A percentile compares a stretch with the other conserved stretches of the same genome.
These are phyloP conservation scores for Telenomus remus DNA, from an alignment of 1,140 invertebrate genomes.

Conservation along the genomic window DNA sequence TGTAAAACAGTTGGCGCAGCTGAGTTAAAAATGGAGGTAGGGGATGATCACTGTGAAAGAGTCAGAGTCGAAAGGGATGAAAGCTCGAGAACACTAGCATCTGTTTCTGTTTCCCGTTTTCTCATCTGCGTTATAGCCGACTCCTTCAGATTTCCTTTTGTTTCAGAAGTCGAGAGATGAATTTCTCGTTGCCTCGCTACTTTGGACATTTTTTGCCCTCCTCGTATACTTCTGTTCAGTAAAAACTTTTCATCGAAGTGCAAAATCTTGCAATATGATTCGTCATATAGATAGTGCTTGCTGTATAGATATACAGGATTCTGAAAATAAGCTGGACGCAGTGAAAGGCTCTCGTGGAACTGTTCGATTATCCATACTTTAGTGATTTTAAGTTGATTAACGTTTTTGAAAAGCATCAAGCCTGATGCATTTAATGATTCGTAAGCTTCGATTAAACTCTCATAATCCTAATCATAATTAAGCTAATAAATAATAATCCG, in stretches of 20 bases:
- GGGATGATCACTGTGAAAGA: constrained; percentile 54
- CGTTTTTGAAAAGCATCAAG: constrained; percentile 39
- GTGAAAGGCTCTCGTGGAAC: constrained; percentile 38
- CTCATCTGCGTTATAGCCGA: constrained; percentile 60
- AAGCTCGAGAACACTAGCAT: constrained; percentile 57
- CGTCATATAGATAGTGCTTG: constrained; percentile 5
- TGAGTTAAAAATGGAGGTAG: constrained; percentile 46
- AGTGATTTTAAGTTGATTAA: constrained; percentile 51
- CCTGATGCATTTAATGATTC: constrained; percentile 26
- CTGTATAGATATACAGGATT: constrained; percentile 27
- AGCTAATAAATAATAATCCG: background rate
- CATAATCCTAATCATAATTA: too few species aligned
- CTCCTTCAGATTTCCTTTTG: constrained; percentile 56
- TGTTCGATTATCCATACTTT: constrained; percentile 38
- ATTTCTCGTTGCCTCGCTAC: constrained; percentile 36
- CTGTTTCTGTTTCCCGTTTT: constrained; percentile 62
- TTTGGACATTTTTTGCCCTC: background rate
- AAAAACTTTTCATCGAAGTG: constrained; percentile 48
- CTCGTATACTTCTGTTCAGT: constrained; percentile 12
- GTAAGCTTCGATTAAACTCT: constrained; percentile 41
- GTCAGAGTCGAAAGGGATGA: constrained; percentile 58
- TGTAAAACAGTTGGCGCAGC: constrained; percentile 41
- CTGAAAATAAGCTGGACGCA: constrained; percentile 24
- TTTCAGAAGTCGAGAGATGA: constrained; percentile 55
- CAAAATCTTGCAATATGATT: constrained; percentile 45